phyloP scores from a whole-genome alignment of 2,888 invertebrate species.

The Plusia festucae region DNA sequence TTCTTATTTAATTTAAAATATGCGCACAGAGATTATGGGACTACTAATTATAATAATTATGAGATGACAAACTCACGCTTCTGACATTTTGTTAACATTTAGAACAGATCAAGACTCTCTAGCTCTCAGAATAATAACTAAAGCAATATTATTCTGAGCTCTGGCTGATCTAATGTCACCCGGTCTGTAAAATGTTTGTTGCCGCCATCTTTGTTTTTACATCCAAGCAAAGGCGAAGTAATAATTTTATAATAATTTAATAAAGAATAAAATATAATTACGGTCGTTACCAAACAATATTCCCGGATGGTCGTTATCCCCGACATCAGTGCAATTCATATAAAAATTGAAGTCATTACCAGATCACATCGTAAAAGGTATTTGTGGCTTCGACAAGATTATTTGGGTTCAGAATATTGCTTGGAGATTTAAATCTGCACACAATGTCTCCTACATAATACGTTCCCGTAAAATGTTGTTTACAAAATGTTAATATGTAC shows the following conservation, averaged over 20 bases:
- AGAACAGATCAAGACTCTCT: constrained; percentile 24
- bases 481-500: constrained; percentile 16
- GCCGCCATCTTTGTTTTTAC: constrained; percentile 13
- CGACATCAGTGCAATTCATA: constrained; percentile 50
- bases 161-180: constrained; percentile 20
- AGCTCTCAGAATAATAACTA: too few species aligned
- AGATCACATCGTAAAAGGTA: constrained; percentile 39
- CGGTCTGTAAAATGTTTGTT: constrained; percentile 19
- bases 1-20: constrained; percentile 17
- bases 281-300: constrained; percentile 50
- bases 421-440: constrained; percentile 43
- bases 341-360: constrained; percentile 46
- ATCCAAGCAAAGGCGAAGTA: constrained; percentile 30
- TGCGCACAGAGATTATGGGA: constrained; percentile 45
- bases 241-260: constrained; percentile 55
- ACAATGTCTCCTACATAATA: constrained; percentile 30
- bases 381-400: constrained; percentile 49
- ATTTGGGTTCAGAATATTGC: constrained; percentile 39
- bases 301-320: constrained; percentile 36
- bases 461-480: constrained; percentile 27
- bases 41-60: constrained; percentile 25
- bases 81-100: constrained; percentile 17
- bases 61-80: constrained; percentile 17
- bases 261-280: constrained; percentile 54
- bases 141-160: too few species aligned